These are phyloP conservation scores for Helicolenus hilgendorfi DNA, from an alignment of 2,797 vertebrate species.

Conservation along the genomic window DNA sequence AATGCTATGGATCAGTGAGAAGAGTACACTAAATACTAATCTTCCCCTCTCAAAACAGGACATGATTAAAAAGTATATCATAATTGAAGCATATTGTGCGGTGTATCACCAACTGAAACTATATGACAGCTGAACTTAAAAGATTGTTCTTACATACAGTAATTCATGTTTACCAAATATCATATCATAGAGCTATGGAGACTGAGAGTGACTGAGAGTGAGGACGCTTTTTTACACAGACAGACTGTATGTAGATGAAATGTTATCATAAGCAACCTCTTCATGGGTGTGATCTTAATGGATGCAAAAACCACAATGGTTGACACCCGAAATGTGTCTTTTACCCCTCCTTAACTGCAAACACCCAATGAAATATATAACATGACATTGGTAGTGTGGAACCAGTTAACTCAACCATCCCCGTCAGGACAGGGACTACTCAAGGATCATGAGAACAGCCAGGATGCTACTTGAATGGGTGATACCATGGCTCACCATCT, in stretches of 20 bases:
- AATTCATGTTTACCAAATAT: background rate
- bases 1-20: conserved; percentile 10
- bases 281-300: conserved; percentile 30
- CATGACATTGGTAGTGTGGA: background rate
- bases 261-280: conserved; percentile 28
- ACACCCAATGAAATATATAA: conserved; percentile 63
- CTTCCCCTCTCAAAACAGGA: background rate
- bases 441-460: conserved; percentile 20
- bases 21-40: background rate
- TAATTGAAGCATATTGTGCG: background rate
- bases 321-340: conserved; percentile 34
- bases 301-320: conserved; percentile 13
- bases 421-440: conserved; percentile 17
- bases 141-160: background rate
- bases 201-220: background rate
- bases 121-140: background rate
- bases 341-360: conserved; percentile 74
- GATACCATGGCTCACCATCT: conserved; percentile 68
- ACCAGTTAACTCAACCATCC: background rate
- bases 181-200: background rate
- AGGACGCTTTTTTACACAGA: too few relatives aligned
- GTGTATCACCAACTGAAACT: background rate
- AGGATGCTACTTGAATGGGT: conserved; percentile 62
- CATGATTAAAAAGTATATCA: background rate
- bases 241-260: background rate